phyloP scores from a whole-genome alignment of 2,797 vertebrate species.

The Esox masquinongy region DNA sequence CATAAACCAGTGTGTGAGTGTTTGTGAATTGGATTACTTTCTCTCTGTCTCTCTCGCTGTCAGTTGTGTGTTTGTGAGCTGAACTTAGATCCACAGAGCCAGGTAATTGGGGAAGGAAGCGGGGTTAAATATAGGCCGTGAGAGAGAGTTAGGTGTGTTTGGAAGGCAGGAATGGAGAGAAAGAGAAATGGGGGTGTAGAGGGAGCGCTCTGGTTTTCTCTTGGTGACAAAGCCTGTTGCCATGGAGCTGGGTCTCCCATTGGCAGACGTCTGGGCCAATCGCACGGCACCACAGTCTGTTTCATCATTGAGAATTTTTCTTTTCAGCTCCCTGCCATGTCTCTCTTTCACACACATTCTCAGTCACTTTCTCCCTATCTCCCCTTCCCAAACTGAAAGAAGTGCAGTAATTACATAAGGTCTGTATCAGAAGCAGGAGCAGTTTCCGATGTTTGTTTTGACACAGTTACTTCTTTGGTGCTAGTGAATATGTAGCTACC shows the following conservation, averaged over 20 bases:
- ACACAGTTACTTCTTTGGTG: conserved; percentile 46
- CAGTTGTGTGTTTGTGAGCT: background rate
- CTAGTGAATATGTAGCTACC: conserved; percentile 17
- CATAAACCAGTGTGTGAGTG: background rate
- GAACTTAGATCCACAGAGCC: background rate
- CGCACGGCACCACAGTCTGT: conserved; percentile 71
- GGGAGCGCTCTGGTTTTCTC: conserved; percentile 80
- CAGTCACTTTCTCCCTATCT: conserved; percentile 23
- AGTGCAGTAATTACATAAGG: conserved; percentile 65
- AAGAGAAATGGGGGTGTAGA: conserved; percentile 73
- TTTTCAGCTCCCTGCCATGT: conserved; percentile 38
- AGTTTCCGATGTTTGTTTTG: conserved; percentile 51
- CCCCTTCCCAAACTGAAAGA: conserved; percentile 43
- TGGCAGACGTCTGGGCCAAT: conserved; percentile 85
- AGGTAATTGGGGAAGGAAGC: background rate
- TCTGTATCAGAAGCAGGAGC: conserved; percentile 60
- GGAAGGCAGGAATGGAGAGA: conserved; percentile 33
- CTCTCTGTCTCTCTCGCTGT: background rate
- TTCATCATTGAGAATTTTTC: conserved; percentile 87
- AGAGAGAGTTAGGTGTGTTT: conserved; percentile 61
- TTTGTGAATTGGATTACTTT: too few relatives aligned
- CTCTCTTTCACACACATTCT: conserved; percentile 40
- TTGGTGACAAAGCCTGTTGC: conserved; percentile 91
- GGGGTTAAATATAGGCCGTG: conserved; percentile 46
- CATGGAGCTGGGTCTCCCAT: conserved; percentile 85